Evolutionary conservation across 2,888 invertebrate genomes (phyloP).

Genomic region (Gibbula magus): DNA sequence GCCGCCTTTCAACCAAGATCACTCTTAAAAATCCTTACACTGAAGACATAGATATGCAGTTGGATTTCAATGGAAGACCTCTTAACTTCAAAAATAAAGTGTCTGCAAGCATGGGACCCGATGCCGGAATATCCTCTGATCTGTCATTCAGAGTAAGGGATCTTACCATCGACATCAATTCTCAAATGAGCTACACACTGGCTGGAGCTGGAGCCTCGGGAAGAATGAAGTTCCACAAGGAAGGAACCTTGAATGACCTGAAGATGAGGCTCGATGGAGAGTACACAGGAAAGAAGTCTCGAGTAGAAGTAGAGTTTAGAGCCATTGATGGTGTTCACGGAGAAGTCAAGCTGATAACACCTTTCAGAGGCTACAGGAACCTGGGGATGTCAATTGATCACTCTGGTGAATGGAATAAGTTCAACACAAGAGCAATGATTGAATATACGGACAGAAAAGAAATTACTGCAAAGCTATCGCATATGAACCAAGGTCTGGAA

Average conservation of each 20-base stretch:
- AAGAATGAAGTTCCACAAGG: constrained; percentile 18
- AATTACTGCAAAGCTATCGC: constrained; percentile 31
- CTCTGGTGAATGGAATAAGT: constrained; percentile 35
- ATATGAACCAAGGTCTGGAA: not conserved
- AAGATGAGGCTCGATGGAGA: not conserved
- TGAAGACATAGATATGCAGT: constrained; percentile 33
- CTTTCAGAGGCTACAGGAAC: constrained; percentile 25
- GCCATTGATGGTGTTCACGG: constrained; percentile 5
- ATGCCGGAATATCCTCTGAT: not conserved
- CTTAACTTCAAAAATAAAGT: not conserved
- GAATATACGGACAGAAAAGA: constrained; percentile 20
- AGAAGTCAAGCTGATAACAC: constrained; percentile 24
- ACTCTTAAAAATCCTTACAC: constrained; percentile 43
- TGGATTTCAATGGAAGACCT: constrained; percentile 25
- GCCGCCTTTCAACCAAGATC: not conserved
- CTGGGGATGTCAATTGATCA: constrained; percentile 38
- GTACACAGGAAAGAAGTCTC: not conserved
- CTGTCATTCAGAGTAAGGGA: not conserved
- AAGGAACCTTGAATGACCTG: not conserved
- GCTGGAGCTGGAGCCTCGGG: not conserved
- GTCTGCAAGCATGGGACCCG: not conserved
- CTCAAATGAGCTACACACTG: not conserved
- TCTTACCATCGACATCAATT: not conserved
- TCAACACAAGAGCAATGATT: constrained; percentile 30
- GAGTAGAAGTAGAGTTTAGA: not conserved